These are phyloP conservation scores for Eriosoma lanigerum DNA, from an alignment of 1,140 invertebrate genomes.

Conservation along the genomic window DNA sequence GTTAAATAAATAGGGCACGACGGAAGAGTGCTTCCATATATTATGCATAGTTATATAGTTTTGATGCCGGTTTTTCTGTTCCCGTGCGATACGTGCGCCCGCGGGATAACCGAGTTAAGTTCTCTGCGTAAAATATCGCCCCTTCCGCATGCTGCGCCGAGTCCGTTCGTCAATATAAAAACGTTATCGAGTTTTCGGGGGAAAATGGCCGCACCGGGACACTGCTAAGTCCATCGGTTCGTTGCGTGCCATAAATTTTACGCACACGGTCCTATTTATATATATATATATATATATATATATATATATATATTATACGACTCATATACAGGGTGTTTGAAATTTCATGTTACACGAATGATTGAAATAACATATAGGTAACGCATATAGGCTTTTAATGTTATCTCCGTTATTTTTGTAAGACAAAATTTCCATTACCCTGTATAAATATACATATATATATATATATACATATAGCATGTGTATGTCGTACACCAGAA, in stretches of 20 bases:
- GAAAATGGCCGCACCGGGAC: conserved; percentile 41
- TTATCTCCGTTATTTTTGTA: no score
- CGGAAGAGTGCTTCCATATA: neutral
- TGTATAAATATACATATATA: no score
- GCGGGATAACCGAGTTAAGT: conserved; percentile 33
- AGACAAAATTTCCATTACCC: no score
- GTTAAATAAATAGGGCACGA: conserved; percentile 51
- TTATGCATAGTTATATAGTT: neutral
- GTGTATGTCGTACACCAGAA: neutral
- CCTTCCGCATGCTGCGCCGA: neutral
- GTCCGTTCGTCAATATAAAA: conserved; percentile 41
- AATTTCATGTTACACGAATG: no score
- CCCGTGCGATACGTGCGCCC: conserved; percentile 2
- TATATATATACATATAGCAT: no score
- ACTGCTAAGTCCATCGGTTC: conserved; percentile 42
- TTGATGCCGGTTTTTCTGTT: conserved; percentile 38
- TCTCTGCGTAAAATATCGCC: conserved; percentile 31
- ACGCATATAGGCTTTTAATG: no score
- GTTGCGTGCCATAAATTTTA: conserved; percentile 36
- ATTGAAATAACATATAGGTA: no score
- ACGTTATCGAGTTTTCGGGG: conserved; percentile 46
- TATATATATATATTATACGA: no score
- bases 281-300: no score
- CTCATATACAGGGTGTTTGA: no score
- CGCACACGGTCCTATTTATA: neutral